These are phyloP conservation scores for Meleagris gallopavo DNA, from an alignment of 2,113 vertebrate species.

Conservation along the genomic window DNA sequence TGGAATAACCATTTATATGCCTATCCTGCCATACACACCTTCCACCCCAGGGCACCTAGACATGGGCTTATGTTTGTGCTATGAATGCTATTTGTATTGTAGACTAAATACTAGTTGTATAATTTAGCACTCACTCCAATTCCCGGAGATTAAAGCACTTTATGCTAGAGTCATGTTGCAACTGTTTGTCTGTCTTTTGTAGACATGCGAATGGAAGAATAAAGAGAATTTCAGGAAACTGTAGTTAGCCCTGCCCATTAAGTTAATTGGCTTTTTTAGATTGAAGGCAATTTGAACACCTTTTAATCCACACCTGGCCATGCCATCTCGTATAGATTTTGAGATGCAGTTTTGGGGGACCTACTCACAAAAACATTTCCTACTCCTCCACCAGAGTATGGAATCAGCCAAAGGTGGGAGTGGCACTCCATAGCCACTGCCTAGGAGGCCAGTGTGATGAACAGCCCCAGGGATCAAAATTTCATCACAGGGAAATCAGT, in stretches of 20 bases:
- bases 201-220: not conserved
- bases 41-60: not conserved
- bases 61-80: not conserved
- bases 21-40: not conserved
- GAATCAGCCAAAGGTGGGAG: not conserved
- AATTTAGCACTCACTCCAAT: not conserved
- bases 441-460: not conserved
- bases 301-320: not conserved
- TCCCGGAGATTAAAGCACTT: not conserved
- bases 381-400: not conserved
- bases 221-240: not conserved
- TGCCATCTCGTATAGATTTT: not conserved
- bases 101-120: not conserved
- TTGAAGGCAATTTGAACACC: not conserved
- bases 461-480: not conserved
- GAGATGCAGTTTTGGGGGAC: fast-evolving
- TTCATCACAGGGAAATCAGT: not conserved
- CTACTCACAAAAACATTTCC: not conserved
- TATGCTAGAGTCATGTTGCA: not conserved
- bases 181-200: not conserved
- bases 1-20: not conserved
- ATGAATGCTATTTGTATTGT: not conserved
- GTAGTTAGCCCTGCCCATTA: not conserved
- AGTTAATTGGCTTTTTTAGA: not conserved
- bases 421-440: not conserved